These are phyloP conservation scores for Raja brachyura DNA, from an alignment of 2,113 vertebrate species.

Conservation along the genomic window DNA sequence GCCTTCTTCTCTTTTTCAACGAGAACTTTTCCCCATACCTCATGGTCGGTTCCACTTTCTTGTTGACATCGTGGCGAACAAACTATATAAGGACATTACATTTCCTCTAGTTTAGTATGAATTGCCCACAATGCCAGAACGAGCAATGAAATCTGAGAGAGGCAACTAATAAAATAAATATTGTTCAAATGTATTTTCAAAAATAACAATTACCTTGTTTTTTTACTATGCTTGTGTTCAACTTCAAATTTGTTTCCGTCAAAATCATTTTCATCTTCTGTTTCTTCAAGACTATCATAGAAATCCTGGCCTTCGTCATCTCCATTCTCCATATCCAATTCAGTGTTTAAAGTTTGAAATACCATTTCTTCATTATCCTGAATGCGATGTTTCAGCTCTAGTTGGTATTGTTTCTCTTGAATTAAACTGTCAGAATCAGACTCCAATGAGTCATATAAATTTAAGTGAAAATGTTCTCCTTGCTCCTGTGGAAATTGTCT, in stretches of 20 bases:
- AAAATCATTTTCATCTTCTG: not conserved
- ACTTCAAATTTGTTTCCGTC: not conserved
- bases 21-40: not conserved
- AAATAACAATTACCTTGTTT: constrained; percentile 43
- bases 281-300: constrained; percentile 49
- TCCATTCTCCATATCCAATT: constrained; percentile 49
- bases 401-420: constrained; percentile 49
- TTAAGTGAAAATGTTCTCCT: constrained; percentile 32
- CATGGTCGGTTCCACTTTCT: not conserved
- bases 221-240: constrained; percentile 25
- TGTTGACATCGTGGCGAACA: not conserved
- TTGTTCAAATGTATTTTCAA: not conserved
- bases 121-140: not conserved
- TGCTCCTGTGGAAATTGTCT: not conserved
- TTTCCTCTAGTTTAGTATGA: not conserved
- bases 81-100: not conserved
- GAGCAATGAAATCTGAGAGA: constrained; percentile 26
- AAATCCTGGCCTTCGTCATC: constrained; percentile 43
- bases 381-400: constrained; percentile 44
- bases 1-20: not conserved
- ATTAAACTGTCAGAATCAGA: constrained; percentile 54
- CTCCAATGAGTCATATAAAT: constrained; percentile 52
- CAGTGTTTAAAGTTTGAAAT: constrained; percentile 39
- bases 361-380: not conserved
- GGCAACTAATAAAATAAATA: not conserved